Base-by-base conservation (phyloP, 2,888 invertebrate species). In the Trimorus sp. region DNA sequence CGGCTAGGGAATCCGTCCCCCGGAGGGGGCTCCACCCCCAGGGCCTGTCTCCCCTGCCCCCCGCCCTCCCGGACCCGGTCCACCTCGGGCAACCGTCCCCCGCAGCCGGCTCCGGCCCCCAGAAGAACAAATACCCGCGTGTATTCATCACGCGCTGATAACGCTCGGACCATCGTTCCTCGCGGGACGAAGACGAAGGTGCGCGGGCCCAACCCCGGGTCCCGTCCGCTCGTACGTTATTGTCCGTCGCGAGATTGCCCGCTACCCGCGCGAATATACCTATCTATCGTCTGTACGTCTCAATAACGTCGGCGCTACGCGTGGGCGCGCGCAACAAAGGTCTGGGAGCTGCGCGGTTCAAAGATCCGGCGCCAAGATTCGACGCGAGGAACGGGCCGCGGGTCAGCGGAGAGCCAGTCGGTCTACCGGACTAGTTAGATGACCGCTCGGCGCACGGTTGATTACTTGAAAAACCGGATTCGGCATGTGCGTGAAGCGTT, bases 401-500 rank as follows among this genome's bases (percentile, higher is more conserved):
- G 82, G 70, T 82, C 77, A 78, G 73, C 74, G 83, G 70, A 66
- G 66, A 78, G 83, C 71, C 79, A 82, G 78, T 68, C 60, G 79
- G 76, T 73, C 65, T 76, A 71, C 66, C 75, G 60, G 83, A 74
- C 82, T 79, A 78, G 78, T 84, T 82, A 83, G 84, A 84, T 79
- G 78, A 54, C 79, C 83, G 78, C 71, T 80, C 37, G 38, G 40
- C 70, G 75, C 75, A 60, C 85, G 84, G 70, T 62, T 78, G 90
- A 75, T 70, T 80, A 70, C 75, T 69, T 80, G 76, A 76, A 80
- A 80, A 80, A 80, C 80, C 80, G 76, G 80, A 80, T 80, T 80
- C 78, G 71, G 59, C 75, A 89, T 88, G 87, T 85, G 87, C 87
- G 88, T 89, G 88, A 90, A 90, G 90, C 87, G 90, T 89, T 89